Evolutionary conservation across 2,113 vertebrate genomes (phyloP).

Genomic region (Ptychochromis oligacanthus): DNA sequence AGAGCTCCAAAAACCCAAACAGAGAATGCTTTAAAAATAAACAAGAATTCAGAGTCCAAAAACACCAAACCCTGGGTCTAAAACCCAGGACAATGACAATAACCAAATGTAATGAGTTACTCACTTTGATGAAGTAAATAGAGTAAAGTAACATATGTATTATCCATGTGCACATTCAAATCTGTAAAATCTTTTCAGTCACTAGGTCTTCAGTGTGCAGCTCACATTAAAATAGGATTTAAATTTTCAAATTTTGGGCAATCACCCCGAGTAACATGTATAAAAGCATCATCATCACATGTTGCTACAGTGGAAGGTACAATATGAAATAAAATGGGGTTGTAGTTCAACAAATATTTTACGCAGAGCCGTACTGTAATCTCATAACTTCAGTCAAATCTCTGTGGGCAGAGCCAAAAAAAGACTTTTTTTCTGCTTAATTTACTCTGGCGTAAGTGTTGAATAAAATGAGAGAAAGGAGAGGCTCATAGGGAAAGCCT

Average conservation of each 20-base stretch:
- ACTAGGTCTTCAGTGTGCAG: not conserved
- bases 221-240: not conserved
- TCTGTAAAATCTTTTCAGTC: conserved; percentile 9
- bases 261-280: conserved; percentile 37
- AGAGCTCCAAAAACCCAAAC: no score
- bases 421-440: conserved; percentile 38
- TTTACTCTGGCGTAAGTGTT: conserved; percentile 15
- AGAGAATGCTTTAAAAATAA: no score
- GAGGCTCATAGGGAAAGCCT: not conserved
- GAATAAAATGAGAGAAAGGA: not conserved
- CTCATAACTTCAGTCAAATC: conserved; percentile 38
- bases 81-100: no score
- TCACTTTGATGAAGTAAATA: not conserved
- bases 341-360: conserved; percentile 40
- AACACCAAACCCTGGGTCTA: no score
- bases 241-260: not conserved
- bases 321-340: conserved; percentile 12
- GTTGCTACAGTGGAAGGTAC: conserved; percentile 10
- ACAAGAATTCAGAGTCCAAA: no score
- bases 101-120: not conserved
- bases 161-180: not conserved
- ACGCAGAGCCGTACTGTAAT: conserved; percentile 27
- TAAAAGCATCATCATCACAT: conserved; percentile 40
- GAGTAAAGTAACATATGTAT: not conserved
- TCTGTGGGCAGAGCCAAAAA: conserved; percentile 28